These are phyloP conservation scores for Scleropages formosus DNA, from an alignment of 2,797 vertebrate species.

Conservation along the genomic window DNA sequence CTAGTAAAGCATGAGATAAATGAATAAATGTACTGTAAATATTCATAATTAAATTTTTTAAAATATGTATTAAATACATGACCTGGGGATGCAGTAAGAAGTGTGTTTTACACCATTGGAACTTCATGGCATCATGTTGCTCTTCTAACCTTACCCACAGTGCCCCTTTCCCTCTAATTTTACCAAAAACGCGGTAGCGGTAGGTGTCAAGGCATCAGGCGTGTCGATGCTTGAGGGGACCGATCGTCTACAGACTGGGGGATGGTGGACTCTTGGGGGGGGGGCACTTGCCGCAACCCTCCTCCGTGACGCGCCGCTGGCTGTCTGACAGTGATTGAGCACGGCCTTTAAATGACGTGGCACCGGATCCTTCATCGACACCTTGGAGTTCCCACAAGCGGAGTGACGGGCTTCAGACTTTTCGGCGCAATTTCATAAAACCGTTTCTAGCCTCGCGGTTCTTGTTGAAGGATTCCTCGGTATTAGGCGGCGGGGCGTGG, in stretches of 20 bases:
- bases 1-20: too few relatives aligned
- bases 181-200: neutral
- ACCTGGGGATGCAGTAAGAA: too few relatives aligned
- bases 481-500: neutral
- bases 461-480: neutral
- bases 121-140: too few relatives aligned
- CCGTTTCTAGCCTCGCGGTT: neutral
- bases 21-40: too few relatives aligned
- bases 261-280: neutral
- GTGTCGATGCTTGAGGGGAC: neutral
- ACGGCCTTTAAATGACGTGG: neutral
- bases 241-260: neutral
- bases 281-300: neutral
- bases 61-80: too few relatives aligned
- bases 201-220: neutral
- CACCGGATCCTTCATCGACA: neutral
- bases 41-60: too few relatives aligned
- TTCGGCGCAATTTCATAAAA: neutral
- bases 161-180: neutral
- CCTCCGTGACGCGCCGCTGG: too few relatives aligned
- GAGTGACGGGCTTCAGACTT: too few relatives aligned
- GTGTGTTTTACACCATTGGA: too few relatives aligned
- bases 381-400: neutral
- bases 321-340: neutral
- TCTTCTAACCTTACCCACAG: too few relatives aligned